These are phyloP conservation scores for Dipodomys ordii DNA, from an alignment of 2,113 vertebrate genomes.

Conservation along the genomic window DNA sequence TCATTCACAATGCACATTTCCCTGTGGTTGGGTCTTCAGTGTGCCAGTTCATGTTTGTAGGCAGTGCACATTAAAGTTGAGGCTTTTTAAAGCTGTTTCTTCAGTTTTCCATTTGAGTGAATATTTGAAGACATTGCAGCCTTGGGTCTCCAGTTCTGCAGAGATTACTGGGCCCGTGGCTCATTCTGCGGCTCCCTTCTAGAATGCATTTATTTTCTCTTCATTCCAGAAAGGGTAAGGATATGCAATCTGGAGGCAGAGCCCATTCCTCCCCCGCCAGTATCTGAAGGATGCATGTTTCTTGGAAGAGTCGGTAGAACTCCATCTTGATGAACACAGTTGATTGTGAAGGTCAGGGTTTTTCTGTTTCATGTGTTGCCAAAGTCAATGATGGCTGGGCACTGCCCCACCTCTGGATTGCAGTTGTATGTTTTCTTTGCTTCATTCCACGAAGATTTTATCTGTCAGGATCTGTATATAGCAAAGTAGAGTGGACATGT, in stretches of 20 bases:
- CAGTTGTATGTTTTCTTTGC: background rate
- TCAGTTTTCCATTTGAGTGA: background rate
- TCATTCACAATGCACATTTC: fast-evolving
- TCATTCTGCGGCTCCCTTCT: too few species aligned
- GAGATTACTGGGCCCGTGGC: background rate
- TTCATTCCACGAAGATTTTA: background rate
- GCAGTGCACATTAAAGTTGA: background rate
- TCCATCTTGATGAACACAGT: background rate
- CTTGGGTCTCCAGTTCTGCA: background rate
- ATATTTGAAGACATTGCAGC: background rate
- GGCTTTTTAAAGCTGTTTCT: background rate
- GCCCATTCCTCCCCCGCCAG: fast-evolving
- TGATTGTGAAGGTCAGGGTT: background rate
- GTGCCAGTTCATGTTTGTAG: background rate
- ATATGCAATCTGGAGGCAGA: background rate
- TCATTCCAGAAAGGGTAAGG: background rate
- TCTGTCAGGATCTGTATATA: background rate
- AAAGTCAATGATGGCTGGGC: slow-evolving; percentile 1
- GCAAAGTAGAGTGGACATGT: background rate
- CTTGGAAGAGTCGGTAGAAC: background rate
- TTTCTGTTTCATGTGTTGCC: slow-evolving; percentile 55
- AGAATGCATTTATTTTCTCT: background rate
- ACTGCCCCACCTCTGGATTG: background rate
- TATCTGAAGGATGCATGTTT: background rate
- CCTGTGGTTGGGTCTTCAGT: background rate